A percentile compares a stretch with the other conserved stretches of the same genome.
Evolutionary conservation across 2,888 invertebrate species (phyloP).

Genomic region (Incurvaria masculella): DNA sequence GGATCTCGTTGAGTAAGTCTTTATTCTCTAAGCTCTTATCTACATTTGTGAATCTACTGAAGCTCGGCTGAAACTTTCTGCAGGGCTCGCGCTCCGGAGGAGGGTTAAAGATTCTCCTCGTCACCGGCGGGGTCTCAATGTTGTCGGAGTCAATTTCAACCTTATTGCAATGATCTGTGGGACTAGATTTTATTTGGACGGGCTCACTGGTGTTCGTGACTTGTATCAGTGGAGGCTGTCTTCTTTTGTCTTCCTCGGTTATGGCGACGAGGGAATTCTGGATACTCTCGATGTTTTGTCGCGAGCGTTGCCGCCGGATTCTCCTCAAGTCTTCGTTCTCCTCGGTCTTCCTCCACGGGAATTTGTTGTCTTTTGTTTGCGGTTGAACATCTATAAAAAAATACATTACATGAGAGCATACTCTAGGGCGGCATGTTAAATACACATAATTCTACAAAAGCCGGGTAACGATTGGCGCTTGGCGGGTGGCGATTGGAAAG

Average conservation of each 20-base stretch:
- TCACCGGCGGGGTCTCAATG: slow-evolving; percentile 85
- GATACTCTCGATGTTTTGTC: slow-evolving; percentile 42
- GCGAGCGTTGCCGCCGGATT: slow-evolving; percentile 55
- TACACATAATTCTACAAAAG: too few species aligned
- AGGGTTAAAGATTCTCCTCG: slow-evolving; percentile 64
- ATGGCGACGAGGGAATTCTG: slow-evolving; percentile 53
- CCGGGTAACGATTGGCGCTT: too few species aligned
- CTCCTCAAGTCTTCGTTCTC: slow-evolving; percentile 64
- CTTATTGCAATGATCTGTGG: slow-evolving; percentile 48
- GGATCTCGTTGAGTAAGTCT: slow-evolving; percentile 49
- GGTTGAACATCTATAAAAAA: slow-evolving; percentile 62
- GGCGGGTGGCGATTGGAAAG: too few species aligned
- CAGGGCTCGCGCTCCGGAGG: slow-evolving; percentile 61
- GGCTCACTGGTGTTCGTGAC: slow-evolving; percentile 29
- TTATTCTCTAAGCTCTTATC: slow-evolving; percentile 42
- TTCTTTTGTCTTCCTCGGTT: slow-evolving; percentile 61
- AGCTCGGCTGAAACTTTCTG: slow-evolving; percentile 45
- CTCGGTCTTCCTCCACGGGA: slow-evolving; percentile 74
- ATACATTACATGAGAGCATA: too few species aligned
- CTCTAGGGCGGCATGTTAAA: too few species aligned
- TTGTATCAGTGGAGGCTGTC: slow-evolving; percentile 41
- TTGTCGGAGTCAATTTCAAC: slow-evolving; percentile 88
- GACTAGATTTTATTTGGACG: slow-evolving; percentile 4
- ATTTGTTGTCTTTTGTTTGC: slow-evolving; percentile 70
- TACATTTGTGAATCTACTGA: slow-evolving; percentile 21